Conservation (phyloP, 2,888 invertebrate species). For the Pammene aurita region DNA sequence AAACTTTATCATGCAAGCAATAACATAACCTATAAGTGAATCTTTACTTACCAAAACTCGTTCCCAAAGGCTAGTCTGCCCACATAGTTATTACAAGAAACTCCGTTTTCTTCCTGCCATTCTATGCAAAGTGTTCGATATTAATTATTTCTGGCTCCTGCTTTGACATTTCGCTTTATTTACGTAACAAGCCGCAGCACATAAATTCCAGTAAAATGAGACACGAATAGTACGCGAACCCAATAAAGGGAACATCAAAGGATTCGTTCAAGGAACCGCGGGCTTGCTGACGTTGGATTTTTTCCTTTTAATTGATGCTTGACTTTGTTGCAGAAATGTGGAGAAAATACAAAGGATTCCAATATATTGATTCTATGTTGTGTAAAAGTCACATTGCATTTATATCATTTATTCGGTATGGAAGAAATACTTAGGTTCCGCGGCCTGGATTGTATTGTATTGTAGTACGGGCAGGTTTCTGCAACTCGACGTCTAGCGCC, state of each 20-base stretch:
- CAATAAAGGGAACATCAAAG: constrained; percentile 74
- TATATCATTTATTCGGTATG: too few relatives aligned
- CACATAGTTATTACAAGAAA: constrained; percentile 35
- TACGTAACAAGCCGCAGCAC: constrained; percentile 61
- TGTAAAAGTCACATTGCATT: too few relatives aligned
- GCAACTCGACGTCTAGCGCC: too few relatives aligned
- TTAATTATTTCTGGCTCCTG: constrained; percentile 61
- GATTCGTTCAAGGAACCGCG: constrained; percentile 61
- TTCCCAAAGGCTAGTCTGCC: constrained; percentile 8
- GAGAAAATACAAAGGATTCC: background rate
- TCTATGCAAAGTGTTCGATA: constrained; percentile 62
- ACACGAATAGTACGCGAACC: constrained; percentile 67
- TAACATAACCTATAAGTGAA: background rate
- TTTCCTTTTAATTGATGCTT: constrained; percentile 41
- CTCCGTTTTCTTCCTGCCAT: constrained; percentile 58
- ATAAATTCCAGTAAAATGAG: constrained; percentile 69
- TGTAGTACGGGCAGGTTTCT: too few relatives aligned
- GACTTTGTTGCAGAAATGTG: constrained; percentile 23
- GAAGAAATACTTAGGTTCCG: too few relatives aligned
- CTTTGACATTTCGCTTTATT: constrained; percentile 62
- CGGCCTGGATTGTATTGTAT: too few relatives aligned
- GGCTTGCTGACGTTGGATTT: constrained; percentile 53
- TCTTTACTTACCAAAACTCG: constrained; percentile 6
- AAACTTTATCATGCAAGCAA: background rate
- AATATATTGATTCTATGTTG: background rate